A percentile compares a stretch with the other conserved stretches of the same genome.
These are phyloP conservation scores for Natator depressus DNA, from an alignment of 2,113 vertebrate species.

Conservation along the genomic window DNA sequence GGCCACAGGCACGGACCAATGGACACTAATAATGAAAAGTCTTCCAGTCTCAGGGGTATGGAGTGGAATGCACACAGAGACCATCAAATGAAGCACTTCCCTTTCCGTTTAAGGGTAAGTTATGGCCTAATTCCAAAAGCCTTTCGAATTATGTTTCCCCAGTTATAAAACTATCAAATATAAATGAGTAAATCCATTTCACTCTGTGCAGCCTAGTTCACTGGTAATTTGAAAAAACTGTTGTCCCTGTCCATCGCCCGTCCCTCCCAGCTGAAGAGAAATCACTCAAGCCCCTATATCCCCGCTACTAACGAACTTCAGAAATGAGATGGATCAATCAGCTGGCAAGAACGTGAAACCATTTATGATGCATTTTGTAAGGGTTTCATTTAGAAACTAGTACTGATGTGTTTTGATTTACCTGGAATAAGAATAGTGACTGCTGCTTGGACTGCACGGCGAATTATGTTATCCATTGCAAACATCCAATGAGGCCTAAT, in stretches of 20 bases:
- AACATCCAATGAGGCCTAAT: conserved; percentile 97
- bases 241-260: neutral
- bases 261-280: neutral
- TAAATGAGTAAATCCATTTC: neutral
- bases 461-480: conserved; percentile 96
- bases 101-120: neutral
- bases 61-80: neutral
- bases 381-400: neutral
- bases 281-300: neutral
- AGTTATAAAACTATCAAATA: neutral
- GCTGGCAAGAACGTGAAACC: neutral
- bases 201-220: neutral
- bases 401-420: conserved; percentile 66
- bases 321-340: fast-evolving
- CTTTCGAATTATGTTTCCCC: neutral
- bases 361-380: neutral
- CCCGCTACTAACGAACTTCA: fast-evolving
- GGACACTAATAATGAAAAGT: neutral
- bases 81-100: neutral
- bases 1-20: neutral
- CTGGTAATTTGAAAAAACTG: neutral
- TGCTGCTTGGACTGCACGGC: conserved; percentile 92
- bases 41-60: neutral
- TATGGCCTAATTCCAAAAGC: neutral
- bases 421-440: conserved; percentile 94